Evolutionary conservation across 2,888 invertebrate genomes (phyloP), one percentile per base, ranked within the genome.

Genomic region (Sminthurinus aureus): DNA sequence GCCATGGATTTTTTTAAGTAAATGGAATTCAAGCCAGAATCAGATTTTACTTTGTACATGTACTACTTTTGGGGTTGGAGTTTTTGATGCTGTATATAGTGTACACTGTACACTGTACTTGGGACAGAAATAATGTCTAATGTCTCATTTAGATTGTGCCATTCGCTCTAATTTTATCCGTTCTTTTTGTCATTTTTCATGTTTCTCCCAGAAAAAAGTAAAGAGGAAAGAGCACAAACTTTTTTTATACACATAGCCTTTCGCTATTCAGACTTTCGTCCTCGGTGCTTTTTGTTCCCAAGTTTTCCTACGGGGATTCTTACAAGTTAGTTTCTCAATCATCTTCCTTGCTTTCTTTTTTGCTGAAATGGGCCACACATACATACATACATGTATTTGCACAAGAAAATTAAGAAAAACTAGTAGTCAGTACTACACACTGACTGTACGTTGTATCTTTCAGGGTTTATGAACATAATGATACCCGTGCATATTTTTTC

Each of bases 221-320:
- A 71, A 22, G 6, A 22, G 24, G 22, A 22, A 22, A 22, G 20
- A 12, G 18, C 20, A 24, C 71, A 22, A 22, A 64, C 22, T 22
- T 11, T 24, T 64, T 78, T 78, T 78, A 24, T 11, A 13, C 26
- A 12, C 24, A 26, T 79, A 79, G 79, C 79, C 79, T 69, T 69
- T 67, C 79, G 69, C 69, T 79, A 79, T 79, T n/a, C 78, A 52
- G 38, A 66, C 64, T 64, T 64, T 58, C 20, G 15, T 24, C 24
- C 22, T 58, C 77, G 52, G 9, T 24, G 52, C n/a, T 77, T 22
- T 22, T 18, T 22, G 18, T 77, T 22, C 6, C 52, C 52, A 52
- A 52, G 52, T 52, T 71, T 71, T 71, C 71, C 71, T 71, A 24
- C 71, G 71, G 71, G 71, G 71, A 20, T 71, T 71, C 20, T n/a